Evolutionary conservation across 2,113 vertebrate genomes (phyloP), one percentile per base, ranked within the genome.

Genomic region (Sylvia atricapilla): DNA sequence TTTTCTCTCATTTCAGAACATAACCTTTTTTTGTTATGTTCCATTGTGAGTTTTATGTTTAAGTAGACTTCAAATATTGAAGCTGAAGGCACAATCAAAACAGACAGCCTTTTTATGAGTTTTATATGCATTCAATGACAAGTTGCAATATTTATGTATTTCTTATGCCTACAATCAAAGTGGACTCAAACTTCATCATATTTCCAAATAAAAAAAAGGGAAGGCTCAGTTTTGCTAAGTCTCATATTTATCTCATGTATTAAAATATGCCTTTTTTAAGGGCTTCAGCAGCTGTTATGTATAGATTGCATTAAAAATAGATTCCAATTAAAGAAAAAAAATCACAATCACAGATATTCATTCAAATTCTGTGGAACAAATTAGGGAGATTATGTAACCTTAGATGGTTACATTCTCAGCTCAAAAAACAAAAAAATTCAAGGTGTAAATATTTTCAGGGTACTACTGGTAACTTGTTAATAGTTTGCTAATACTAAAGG

Each of bases 71-170:
- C 20, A 24, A 67, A 11, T 80, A 83, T 12, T 53, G 56, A 89
- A 90, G 43, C 30, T 50, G 68, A 82, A 87, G 67, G 76, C 59
- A 81, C 44, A 87, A 91, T 85, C 49, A 76, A 91, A 89, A 72
- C 43, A 82, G 81, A 84, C 77, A 95, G 37, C 6, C 60, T 75
- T 87, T 92, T 83, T 69, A 95, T 82, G 81, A 89, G 31, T 76
- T 87, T 69, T 43, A 60, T 73, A 35, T 1, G 0, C 21, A 60
- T 79, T 79, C 58, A 81, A 78, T 56, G 60, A 70, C 53, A 93
- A 91, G 37, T 33, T 84, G 31, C 53, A 93, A 82, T 76, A 93
- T 62, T 76, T 10, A 53, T 30, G 9, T 58, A 56, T 84, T 91
- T 96, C 69, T 90, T 78, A 66, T 22, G 20, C 15, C 31, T 92